Percentiles rank a stretch among this genome's conserved stretches.
Evolutionary conservation across 2,888 invertebrate genomes (phyloP).

Genomic region (Gymnosoma rotundatum): DNA sequence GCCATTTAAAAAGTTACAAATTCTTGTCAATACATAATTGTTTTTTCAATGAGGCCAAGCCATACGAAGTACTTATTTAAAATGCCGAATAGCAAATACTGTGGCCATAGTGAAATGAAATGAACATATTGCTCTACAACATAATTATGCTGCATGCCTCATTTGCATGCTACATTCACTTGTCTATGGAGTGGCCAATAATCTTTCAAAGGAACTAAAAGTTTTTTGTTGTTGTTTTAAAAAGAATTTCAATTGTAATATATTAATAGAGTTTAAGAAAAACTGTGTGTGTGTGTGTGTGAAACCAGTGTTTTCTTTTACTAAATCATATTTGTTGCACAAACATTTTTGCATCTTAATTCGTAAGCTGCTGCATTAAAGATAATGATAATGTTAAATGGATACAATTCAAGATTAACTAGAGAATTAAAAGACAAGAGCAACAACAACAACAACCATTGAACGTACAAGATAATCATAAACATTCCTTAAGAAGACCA

Average conservation of each 20-base stretch:
- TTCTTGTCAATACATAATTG: conserved; percentile 70
- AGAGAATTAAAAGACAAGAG: conserved; percentile 24
- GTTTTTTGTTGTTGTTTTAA: neutral
- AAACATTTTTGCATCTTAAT: conserved; percentile 40
- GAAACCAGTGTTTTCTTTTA: conserved; percentile 20
- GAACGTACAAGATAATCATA: conserved; percentile 65
- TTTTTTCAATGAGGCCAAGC: conserved; percentile 66
- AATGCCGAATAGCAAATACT: conserved; percentile 44
- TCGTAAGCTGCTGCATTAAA: conserved; percentile 23
- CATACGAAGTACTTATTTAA: conserved; percentile 22
- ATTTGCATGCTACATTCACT: conserved; percentile 59
- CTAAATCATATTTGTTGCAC: conserved; percentile 60
- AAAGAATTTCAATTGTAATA: conserved; percentile 45
- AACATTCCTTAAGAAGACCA: conserved; percentile 53
- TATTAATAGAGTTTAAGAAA: conserved; percentile 25
- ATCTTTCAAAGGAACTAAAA: neutral
- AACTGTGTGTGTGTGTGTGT: neutral
- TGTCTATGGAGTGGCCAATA: conserved; percentile 39
- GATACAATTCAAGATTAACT: conserved; percentile 56
- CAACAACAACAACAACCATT: conserved; percentile 1
- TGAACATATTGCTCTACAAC: conserved; percentile 68
- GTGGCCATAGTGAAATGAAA: conserved; percentile 42
- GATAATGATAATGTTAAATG: conserved; percentile 67
- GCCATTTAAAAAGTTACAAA: conserved; percentile 70
- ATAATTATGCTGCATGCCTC: conserved; percentile 70